Conservation (phyloP, 1,140 invertebrate species). For the Lutraria rhynchaena region DNA sequence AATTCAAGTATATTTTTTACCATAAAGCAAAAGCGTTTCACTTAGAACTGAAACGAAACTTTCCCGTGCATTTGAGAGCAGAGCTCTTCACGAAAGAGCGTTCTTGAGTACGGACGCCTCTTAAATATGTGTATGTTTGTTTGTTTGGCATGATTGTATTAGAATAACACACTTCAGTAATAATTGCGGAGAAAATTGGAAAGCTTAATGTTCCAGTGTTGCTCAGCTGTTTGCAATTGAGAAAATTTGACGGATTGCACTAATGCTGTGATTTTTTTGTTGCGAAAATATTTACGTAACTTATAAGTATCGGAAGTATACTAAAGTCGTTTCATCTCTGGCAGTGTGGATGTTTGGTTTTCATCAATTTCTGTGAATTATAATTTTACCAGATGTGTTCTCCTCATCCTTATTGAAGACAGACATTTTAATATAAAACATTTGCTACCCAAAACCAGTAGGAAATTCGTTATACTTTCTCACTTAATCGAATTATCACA, state of each 20-base stretch:
- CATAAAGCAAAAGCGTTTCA: too few relatives aligned
- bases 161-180: constrained; percentile 15
- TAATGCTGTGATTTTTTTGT: constrained; percentile 32
- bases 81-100: too few relatives aligned
- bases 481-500: constrained; percentile 31
- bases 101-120: constrained; percentile 1
- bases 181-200: constrained; percentile 35
- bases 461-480: constrained; percentile 15
- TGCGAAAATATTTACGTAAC: constrained; percentile 53
- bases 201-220: constrained; percentile 2
- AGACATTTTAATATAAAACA: constrained; percentile 37
- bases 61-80: too few relatives aligned
- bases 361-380: constrained; percentile 40
- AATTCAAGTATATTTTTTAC: too few relatives aligned
- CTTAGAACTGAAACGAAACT: too few relatives aligned
- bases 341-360: constrained; percentile 20
- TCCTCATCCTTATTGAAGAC: constrained; percentile 4
- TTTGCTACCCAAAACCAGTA: neutral
- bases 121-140: constrained; percentile 14
- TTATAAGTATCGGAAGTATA: constrained; percentile 20
- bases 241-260: constrained; percentile 42
- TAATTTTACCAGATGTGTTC: constrained; percentile 33
- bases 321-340: constrained; percentile 15
- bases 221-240: constrained; percentile 44
- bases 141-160: constrained; percentile 1